Base-by-base conservation (phyloP, 2,113 vertebrate species). In the Cygnus atratus region DNA sequence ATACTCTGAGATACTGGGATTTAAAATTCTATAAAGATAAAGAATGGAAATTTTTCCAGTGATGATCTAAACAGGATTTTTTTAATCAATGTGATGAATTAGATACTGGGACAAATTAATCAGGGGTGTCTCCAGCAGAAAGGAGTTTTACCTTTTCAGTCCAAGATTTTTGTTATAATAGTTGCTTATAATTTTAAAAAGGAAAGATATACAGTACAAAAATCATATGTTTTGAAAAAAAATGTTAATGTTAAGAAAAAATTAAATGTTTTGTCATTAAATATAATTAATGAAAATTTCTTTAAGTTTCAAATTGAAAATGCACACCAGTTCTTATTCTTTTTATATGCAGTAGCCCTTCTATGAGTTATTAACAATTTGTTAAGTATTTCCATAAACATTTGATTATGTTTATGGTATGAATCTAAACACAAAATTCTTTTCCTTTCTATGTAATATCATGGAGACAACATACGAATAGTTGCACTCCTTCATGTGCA, bases 71-170 rank as follows among this genome's bases (percentile, higher is more conserved):
- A 92, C 37, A 79, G 37, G n/a, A 70, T 55, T 88, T 88, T 46
- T 93, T 96, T 70, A 91, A 92, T 94, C 87, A 90, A 83, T 91
- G 21, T 92, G 84, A 80, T 89, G 28, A 87, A 62, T 68, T 58
- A 24, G 50, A 37, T 68, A 73, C 24, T 41, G 28, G 37, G 48
- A 71, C 55, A 95, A 91, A 94, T 92, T 73, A 92, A 87, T 90
- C 67, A 66, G 58, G 73, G 37, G 22, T 91, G 87, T 77, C 37
- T 89, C 55, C 31, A 91, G 19, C 39, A 95, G 43, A 41, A 92
- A 79, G 24, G 29, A 88, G 8, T 59, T 93, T 92, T 91, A 52
- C 15, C 59, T 94, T 33, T 70, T 89, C 37, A 66, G 39, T 70
- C 29, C 25, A 73, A 71, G 33, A 55, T 4, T 50, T 90, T 88